Base-by-base conservation (phyloP, 2,888 invertebrate species). In the Ptilodon capucinus region DNA sequence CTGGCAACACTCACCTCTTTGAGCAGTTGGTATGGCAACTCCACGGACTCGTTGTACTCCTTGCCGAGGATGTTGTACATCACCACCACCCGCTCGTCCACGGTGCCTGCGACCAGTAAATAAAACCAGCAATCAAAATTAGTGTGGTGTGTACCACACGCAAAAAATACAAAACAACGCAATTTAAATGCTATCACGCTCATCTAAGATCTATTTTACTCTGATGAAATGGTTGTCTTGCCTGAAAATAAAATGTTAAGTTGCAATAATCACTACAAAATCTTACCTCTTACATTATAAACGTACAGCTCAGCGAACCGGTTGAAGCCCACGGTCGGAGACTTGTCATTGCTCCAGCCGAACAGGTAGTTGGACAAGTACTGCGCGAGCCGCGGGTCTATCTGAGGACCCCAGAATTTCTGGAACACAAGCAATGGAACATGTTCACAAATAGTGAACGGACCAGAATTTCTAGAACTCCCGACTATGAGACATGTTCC, bases 331-430 rank as follows among this genome's bases (percentile, higher is more conserved):
- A 93, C 93, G 0, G 91, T 87, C 0, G 76, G 68, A 2, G 84
- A 64, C 68, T 92, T 92, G 64, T 88, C 71, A 30, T 85, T 76
- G 0, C 92, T 92, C 14, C 89, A 91, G 39, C 93, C 93, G 79
- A 94, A 95, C 46, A 95, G 83, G 75, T 93, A 95, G 76, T 94
- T 94, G 19, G 92, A 92, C 25, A 94, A 92, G 71, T 93, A 94
- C 76, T 94, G 93, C 30, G 94, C 92, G 42, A 95, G 77, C 4
- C 94, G 88, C 0, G 93, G 92, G 72, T 95, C 95, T 80, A 95
- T 94, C 70, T 93, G 93, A 0, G 92, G 91, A 34, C 94, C 93
- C 95, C 95, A 95, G 74, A 92, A 86, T 91, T 94, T 94, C 94
- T 95, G 40, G 25, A 40, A 40, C 40, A 40, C 25, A 32, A 25